phyloP scores from a whole-genome alignment of 2,113 vertebrate species.

The Ailuropoda melanoleuca region DNA sequence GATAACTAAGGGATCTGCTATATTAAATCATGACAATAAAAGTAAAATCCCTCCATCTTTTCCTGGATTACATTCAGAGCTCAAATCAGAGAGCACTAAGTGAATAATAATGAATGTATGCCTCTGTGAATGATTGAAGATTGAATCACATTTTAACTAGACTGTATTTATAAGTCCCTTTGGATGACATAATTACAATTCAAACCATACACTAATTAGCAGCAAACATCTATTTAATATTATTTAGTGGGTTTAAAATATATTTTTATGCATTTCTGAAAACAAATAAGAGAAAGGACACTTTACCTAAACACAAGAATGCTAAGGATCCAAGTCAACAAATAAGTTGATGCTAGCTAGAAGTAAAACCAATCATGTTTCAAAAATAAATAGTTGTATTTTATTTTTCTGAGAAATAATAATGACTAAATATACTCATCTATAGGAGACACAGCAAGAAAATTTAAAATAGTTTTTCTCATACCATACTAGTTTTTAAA shows the following conservation, averaged over 20 bases:
- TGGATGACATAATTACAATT: conserved; percentile 90
- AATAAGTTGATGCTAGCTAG: neutral
- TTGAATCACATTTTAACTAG: conserved; percentile 88
- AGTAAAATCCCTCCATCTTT: conserved; percentile 81
- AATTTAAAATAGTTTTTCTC: neutral
- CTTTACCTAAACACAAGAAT: conserved; percentile 61
- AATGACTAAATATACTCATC: neutral
- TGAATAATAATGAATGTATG: conserved; percentile 86
- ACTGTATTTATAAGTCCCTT: conserved; percentile 87
- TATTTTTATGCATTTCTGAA: conserved; percentile 62
- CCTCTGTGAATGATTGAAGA: conserved; percentile 84
- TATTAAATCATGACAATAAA: conserved; percentile 84
- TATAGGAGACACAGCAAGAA: neutral
- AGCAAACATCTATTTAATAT: conserved; percentile 84
- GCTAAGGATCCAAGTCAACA: conserved; percentile 64
- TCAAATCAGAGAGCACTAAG: conserved; percentile 82
- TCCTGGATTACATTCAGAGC: conserved; percentile 84
- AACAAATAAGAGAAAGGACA: conserved; percentile 67
- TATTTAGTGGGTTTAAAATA: conserved; percentile 80
- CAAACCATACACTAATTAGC: conserved; percentile 90
- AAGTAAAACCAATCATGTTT: conserved; percentile 32
- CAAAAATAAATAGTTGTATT: conserved; percentile 5
- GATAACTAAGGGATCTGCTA: conserved; percentile 83
- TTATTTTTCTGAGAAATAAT: conserved; percentile 48
- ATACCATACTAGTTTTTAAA: neutral